phyloP scores from a whole-genome alignment of 1,140 invertebrate genomes.

The Gonatopus flavifemur region DNA sequence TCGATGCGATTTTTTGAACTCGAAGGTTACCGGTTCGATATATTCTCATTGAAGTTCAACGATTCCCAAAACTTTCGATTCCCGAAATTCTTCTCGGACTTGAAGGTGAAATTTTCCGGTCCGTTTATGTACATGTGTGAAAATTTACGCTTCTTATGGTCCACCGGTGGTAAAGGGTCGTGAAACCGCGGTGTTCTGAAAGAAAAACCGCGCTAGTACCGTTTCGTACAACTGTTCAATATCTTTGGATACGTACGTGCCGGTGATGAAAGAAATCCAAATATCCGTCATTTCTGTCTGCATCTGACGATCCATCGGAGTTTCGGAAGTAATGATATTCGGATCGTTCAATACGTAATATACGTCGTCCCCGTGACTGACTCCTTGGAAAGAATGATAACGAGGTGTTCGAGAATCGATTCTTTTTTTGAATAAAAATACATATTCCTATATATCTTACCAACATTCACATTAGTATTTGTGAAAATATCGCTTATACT shows the following conservation, averaged over 20 bases:
- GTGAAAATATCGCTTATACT: conserved; percentile 59
- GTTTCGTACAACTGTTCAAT: neutral
- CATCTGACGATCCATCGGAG: conserved; percentile 56
- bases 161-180: neutral
- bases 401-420: conserved; percentile 6
- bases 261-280: conserved; percentile 59
- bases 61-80: conserved; percentile 61
- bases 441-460: conserved; percentile 56
- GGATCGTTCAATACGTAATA: conserved; percentile 46
- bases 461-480: conserved; percentile 56
- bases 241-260: conserved; percentile 54
- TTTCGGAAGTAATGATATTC: conserved; percentile 40
- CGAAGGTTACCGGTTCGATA: too few species aligned
- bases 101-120: conserved; percentile 52
- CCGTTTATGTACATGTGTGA: conserved; percentile 59
- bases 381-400: too few species aligned
- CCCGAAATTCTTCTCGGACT: conserved; percentile 54
- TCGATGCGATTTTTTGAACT: too few species aligned
- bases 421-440: conserved; percentile 1
- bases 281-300: conserved; percentile 58
- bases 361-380: conserved; percentile 64
- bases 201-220: too few species aligned
- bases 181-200: too few species aligned
- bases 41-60: conserved; percentile 61
- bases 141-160: conserved; percentile 46